phyloP scores from a whole-genome alignment of 2,888 invertebrate genomes.

The Heliconius aoede region DNA sequence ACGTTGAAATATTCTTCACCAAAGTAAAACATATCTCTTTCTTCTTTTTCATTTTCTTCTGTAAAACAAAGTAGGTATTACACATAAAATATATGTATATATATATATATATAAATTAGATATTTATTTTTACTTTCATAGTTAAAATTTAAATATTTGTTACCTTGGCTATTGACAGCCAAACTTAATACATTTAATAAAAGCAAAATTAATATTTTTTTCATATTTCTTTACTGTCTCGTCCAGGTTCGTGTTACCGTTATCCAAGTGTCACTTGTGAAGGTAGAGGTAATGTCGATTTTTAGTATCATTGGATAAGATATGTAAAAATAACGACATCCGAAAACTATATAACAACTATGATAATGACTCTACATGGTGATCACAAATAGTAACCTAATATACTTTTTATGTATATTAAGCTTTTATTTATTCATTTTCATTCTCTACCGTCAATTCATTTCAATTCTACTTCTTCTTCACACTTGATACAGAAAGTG shows the following conservation, averaged over 20 bases:
- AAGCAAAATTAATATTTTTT: background rate
- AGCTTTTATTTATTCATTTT: no score
- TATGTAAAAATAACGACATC: conserved; percentile 3
- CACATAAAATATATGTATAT: background rate
- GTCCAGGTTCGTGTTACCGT: background rate
- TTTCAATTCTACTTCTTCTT: no score
- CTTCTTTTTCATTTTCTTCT: conserved; percentile 11
- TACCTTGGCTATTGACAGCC: conserved; percentile 1
- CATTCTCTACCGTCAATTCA: no score
- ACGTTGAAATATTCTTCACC: conserved; percentile 49
- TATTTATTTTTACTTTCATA: background rate
- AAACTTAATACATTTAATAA: background rate
- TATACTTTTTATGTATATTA: no score
- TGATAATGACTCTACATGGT: background rate
- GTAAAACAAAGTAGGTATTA: background rate
- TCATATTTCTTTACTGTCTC: conserved; percentile 10
- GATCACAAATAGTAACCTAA: background rate
- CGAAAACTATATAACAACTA: background rate
- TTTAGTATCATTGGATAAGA: conserved; percentile 9
- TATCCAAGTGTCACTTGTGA: background rate
- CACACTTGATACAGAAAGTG: no score
- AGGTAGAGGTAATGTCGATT: background rate
- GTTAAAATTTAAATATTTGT: background rate
- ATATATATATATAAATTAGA: background rate
- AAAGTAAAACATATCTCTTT: background rate